These are phyloP conservation scores for Pelecanus crispus DNA, from an alignment of 2,113 vertebrate genomes.

Conservation along the genomic window DNA sequence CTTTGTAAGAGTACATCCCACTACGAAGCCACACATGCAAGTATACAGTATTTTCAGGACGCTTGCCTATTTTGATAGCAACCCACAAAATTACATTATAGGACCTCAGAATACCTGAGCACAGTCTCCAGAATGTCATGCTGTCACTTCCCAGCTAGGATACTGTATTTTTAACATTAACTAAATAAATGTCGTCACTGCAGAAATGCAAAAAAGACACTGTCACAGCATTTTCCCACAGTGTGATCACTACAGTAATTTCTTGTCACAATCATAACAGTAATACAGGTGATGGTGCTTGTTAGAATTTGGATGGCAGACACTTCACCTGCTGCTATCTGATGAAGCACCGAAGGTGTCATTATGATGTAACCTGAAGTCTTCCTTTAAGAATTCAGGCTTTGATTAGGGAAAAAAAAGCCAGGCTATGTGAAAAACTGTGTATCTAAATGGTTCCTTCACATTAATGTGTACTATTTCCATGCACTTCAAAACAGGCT, in stretches of 20 bases:
- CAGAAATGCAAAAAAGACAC: background rate
- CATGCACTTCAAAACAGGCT: background rate
- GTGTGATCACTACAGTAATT: background rate
- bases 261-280: background rate
- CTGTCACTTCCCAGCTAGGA: background rate
- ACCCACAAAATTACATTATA: background rate
- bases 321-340: background rate
- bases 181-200: background rate
- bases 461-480: background rate
- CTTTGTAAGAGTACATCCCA: background rate
- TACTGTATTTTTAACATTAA: background rate
- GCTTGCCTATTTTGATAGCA: background rate
- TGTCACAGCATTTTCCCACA: background rate
- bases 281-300: background rate
- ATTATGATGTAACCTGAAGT: background rate
- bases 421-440: background rate
- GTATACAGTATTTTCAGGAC: background rate
- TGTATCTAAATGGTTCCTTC: background rate
- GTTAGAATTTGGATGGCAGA: background rate
- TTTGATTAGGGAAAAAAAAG: background rate
- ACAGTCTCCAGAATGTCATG: background rate
- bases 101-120: background rate
- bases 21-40: background rate
- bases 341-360: background rate
- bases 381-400: background rate